Evolutionary conservation across 1,140 invertebrate genomes (phyloP), one percentile per base, ranked within the genome.

Genomic region (Leptopilina clavipes): DNA sequence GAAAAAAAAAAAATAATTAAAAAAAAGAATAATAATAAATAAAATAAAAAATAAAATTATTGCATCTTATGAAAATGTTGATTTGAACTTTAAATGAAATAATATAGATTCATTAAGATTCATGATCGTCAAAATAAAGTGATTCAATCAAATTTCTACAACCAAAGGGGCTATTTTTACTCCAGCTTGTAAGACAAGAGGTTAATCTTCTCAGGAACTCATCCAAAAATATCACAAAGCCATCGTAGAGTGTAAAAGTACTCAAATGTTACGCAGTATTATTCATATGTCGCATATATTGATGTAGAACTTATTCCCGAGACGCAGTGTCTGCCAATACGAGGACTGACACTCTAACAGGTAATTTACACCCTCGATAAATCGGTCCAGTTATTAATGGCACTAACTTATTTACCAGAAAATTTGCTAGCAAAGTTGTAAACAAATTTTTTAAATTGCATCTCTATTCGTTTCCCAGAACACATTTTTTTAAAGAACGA

Each of bases 121-220:
- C 19, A 25, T 12, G 12, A 31, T 65, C 25, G 22, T 3, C 14
- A 31, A 52, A 65, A 19, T 25, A 59, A 14, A 56, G 37, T 59
- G 1, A 73, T 31, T 48, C 22, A 17, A 73, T 45, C 37, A 40
- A 40, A 40, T 40, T 40, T 40, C 37, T 40, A 7, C 2, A 40
- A 40, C 5, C 8, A 40, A 73, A n/a, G 22, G 11, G 17, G 84
- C 85, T 89, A 89, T 89, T 89, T 89, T 89, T 87, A 85, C 79
- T 85, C 45, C 81, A 85, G 85, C 84, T 87, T 85, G 82, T 85
- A 83, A 76, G 85, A 86, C 85, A 84, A 88, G 83, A 87, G 86
- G 85, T 88, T 88, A 89, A 89, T 89, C 85, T 89, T 87, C 82
- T 77, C 77, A 82, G 87, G 87, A 83, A 81, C 81, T 86, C 82